Percentiles rank a stretch among this genome's conserved stretches.
Evolutionary conservation across 2,888 invertebrate species (phyloP).

Genomic region (Linnaemya vulpina): DNA sequence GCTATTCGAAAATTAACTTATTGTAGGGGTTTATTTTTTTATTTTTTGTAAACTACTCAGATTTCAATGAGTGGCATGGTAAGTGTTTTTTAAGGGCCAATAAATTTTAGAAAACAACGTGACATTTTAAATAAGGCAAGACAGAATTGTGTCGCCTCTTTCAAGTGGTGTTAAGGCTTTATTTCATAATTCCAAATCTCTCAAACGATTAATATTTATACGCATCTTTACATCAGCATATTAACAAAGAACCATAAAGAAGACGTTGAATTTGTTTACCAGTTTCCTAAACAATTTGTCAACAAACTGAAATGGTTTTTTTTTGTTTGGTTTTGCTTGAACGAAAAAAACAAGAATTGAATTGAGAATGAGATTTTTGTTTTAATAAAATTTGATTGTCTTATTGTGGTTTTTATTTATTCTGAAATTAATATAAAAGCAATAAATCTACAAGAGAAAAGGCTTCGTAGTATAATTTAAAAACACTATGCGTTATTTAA

Average conservation of each 20-base stretch:
- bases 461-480: slow-evolving; percentile 26
- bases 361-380: slow-evolving; percentile 1
- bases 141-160: slow-evolving; percentile 50
- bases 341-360: background rate
- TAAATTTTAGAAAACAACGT: slow-evolving; percentile 33
- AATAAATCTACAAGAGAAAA: slow-evolving; percentile 53
- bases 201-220: background rate
- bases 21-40: background rate
- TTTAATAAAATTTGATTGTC: too few relatives aligned
- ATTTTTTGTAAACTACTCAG: background rate
- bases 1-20: slow-evolving; percentile 32
- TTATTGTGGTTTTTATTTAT: background rate
- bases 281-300: slow-evolving; percentile 27
- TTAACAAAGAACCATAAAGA: background rate
- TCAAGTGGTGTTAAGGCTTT: slow-evolving; percentile 31
- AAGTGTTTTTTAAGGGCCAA: slow-evolving; percentile 29
- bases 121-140: slow-evolving; percentile 36
- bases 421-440: slow-evolving; percentile 37
- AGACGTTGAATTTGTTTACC: slow-evolving; percentile 12
- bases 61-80: slow-evolving; percentile 24
- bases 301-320: slow-evolving; percentile 12
- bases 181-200: slow-evolving; percentile 18
- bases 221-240: too few relatives aligned
- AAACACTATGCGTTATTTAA: slow-evolving; percentile 47
- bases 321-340: slow-evolving; percentile 9